phyloP scores from a whole-genome alignment of 1,140 invertebrate genomes.

The Macrobrachium nipponense region DNA sequence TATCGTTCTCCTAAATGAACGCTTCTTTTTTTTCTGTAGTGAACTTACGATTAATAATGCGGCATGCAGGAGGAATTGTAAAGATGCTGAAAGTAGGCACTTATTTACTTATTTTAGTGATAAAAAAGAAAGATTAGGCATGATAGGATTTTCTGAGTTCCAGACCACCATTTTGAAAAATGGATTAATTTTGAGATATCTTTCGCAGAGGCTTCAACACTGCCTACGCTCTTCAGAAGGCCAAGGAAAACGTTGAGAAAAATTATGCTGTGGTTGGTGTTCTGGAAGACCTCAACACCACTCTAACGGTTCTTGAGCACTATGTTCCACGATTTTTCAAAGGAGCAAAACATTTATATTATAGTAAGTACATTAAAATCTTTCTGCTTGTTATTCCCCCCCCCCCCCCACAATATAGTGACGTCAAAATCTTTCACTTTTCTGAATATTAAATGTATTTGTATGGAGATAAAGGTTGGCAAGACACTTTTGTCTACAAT shows the following conservation, averaged over 20 bases:
- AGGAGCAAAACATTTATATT: conserved; percentile 82
- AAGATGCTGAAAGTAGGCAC: too few relatives aligned
- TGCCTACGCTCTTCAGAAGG: conserved; percentile 82
- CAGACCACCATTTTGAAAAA: background rate
- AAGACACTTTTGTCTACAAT: too few relatives aligned
- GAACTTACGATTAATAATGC: too few relatives aligned
- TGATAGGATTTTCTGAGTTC: background rate
- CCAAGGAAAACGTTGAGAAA: conserved; percentile 85
- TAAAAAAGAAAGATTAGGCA: background rate
- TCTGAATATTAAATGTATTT: too few relatives aligned
- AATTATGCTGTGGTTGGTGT: conserved; percentile 90
- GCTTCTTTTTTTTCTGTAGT: too few relatives aligned
- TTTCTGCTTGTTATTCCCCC: background rate
- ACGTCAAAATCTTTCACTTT: too few relatives aligned
- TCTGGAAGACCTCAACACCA: conserved; percentile 87
- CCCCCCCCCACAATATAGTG: too few relatives aligned
- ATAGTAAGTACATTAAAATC: conserved; percentile 74
- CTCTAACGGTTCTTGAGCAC: conserved; percentile 84
- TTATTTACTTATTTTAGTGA: background rate
- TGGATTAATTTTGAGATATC: background rate
- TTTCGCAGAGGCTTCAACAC: conserved; percentile 83
- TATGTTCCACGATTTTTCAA: conserved; percentile 87
- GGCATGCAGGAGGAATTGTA: too few relatives aligned
- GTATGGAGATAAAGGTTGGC: too few relatives aligned
- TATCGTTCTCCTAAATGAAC: too few relatives aligned